Base-by-base conservation (phyloP, 2,888 invertebrate species). In the Nysson spinosus region DNA sequence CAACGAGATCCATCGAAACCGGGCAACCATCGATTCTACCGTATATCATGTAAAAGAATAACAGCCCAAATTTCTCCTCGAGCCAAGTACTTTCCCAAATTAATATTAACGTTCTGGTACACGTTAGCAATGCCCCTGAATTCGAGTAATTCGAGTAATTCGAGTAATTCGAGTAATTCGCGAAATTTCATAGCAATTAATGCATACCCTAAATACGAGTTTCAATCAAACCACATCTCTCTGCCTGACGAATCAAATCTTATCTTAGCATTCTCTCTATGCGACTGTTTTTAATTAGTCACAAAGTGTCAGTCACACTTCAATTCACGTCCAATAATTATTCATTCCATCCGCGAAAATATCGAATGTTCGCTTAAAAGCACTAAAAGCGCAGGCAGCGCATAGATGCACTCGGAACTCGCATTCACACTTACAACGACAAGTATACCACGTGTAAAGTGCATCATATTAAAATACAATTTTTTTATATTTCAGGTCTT, bases 381-480 rank as follows among this genome's bases (percentile, higher is more conserved):
- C 47, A 34, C 40, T 62, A 46, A 39, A 66, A 62, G 55, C 58
- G 42, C 57, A 61, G 61, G 49, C 55, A 32, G 44, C 40, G 9
- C 4, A 30, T 32, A n/a, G n/a, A n/a, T n/a, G n/a, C n/a, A n/a
- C n/a, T n/a, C n/a, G n/a, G n/a, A n/a, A n/a, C n/a, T n/a, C n/a
- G n/a, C n/a, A n/a, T n/a, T n/a, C n/a, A 20, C 52, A 57, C 60
- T 60, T 35, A 65, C 60, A 70, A 70, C 30, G 65, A 66, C 55
- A 47, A 68, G 56, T 55, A 61, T 63, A 55, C 60, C 65, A 58
- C 61, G 56, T 75, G 79, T 81, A 77, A 79, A 78, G 67, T 76
- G 71, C 78, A 76, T 66, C 68, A 56, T 81, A 81, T 69, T 81
- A 81, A 82, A 82, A 82, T 82, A 82, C 80, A 79, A 68, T 61